These are phyloP conservation scores for Drosophila grimshawi DNA, from an alignment of 1,140 invertebrate genomes.

Conservation along the genomic window DNA sequence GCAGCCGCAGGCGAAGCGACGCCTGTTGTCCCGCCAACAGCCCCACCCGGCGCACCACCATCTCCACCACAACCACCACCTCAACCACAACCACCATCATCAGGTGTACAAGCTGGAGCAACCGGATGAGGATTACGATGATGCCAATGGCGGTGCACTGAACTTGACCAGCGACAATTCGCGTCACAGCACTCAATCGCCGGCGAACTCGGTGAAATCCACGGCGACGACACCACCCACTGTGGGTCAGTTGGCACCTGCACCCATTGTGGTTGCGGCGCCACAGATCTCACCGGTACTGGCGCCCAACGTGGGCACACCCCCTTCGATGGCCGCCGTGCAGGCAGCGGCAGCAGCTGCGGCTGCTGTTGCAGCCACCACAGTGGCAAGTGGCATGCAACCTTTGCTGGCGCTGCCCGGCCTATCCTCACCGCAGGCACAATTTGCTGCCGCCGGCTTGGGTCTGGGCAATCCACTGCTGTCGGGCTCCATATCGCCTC, in stretches of 20 bases:
- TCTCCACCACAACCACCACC: slow-evolving; percentile 41
- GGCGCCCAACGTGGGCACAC: slow-evolving; percentile 20
- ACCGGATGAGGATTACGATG: slow-evolving; percentile 65
- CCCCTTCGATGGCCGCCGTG: slow-evolving; percentile 58
- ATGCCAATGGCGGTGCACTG: slow-evolving; percentile 73
- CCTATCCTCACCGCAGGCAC: slow-evolving; percentile 68
- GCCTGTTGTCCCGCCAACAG: slow-evolving; percentile 53
- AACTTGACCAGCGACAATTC: slow-evolving; percentile 81
- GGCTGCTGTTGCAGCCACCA: slow-evolving; percentile 51
- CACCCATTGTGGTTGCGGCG: slow-evolving; percentile 29
- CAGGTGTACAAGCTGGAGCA: slow-evolving; percentile 62
- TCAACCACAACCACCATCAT: slow-evolving; percentile 38
- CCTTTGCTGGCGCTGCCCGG: slow-evolving; percentile 65
- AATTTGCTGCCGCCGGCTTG: slow-evolving; percentile 55
- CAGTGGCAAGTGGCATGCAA: slow-evolving; percentile 61
- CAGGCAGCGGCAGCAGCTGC: slow-evolving; percentile 66
- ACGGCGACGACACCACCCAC: slow-evolving; percentile 27
- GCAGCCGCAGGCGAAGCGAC: slow-evolving; percentile 66
- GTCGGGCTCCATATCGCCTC: slow-evolving; percentile 57
- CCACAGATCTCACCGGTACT: slow-evolving; percentile 59
- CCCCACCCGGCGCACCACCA: slow-evolving; percentile 68
- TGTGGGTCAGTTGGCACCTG: slow-evolving; percentile 25
- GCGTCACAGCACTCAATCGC: slow-evolving; percentile 78
- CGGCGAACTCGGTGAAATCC: slow-evolving; percentile 73
- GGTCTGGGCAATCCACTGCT: slow-evolving; percentile 58